Percentiles rank a stretch among this genome's conserved stretches.
Conservation (phyloP, 2,888 invertebrate species). For the Anoplius nigerrimus region DNA sequence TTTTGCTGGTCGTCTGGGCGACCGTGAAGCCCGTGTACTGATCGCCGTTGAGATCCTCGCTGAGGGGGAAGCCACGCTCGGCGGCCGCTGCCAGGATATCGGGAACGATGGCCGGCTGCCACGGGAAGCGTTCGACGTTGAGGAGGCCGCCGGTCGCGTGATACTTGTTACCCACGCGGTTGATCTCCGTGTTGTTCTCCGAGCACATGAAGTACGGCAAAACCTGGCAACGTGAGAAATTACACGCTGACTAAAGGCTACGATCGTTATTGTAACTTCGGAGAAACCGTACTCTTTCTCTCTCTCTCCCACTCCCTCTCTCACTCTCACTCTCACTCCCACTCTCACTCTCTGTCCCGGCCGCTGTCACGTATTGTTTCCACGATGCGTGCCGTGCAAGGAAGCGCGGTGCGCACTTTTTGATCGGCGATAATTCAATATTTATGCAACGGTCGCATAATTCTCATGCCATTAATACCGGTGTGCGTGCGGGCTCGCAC, state of each 20-base stretch:
- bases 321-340: not conserved
- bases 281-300: not conserved
- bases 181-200: slow-evolving; percentile 82
- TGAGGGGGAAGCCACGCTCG: slow-evolving; percentile 80
- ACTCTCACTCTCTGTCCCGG: not conserved
- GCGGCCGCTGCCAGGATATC: slow-evolving; percentile 80
- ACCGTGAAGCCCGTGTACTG: slow-evolving; percentile 80
- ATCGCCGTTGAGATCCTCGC: slow-evolving; percentile 81
- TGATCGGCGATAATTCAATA: no score
- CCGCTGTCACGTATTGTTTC: no score
- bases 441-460: no score
- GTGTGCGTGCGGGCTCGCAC: no score
- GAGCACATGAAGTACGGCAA: slow-evolving; percentile 84
- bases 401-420: no score
- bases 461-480: no score
- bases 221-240: slow-evolving; percentile 72
- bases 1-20: slow-evolving; percentile 80
- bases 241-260: not conserved
- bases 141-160: slow-evolving; percentile 81
- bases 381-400: no score
- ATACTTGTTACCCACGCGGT: slow-evolving; percentile 78
- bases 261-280: not conserved
- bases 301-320: not conserved
- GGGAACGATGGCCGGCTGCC: slow-evolving; percentile 80
- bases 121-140: slow-evolving; percentile 80